Evolutionary conservation across 2,797 vertebrate genomes (phyloP), one percentile per base, ranked within the genome.

Genomic region (Graptemys geographica): DNA sequence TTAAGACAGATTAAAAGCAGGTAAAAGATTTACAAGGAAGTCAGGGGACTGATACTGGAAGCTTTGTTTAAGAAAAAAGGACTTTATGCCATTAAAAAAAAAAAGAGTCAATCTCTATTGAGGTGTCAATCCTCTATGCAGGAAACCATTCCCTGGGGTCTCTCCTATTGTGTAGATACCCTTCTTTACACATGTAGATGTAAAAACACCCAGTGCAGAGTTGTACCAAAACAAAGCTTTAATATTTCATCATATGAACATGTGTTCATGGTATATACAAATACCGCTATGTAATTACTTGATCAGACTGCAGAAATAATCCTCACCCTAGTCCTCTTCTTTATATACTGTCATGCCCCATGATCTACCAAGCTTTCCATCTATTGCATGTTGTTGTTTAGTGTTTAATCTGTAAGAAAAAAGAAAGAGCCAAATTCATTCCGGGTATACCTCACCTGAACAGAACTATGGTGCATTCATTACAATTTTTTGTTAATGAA

Each of bases 1-100:
- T 79, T 51, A 49, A 49, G 16, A 31, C 44, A 91, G 89, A 85
- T 88, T 84, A 93, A 78, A 79, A 85, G 72, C 76, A 92, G 72
- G 52, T 89, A 87, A 41, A 9, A 69, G 21, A 69, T 88, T 92
- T 89, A 52, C 92, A 82, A 84, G 82, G 8, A 13, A 53, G 79
- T 82, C 47, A 33, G 94, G 91, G 12, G 41, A 11, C 7, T 37
- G 52, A 62, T 86, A 74, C 5, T 84, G 56, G 44, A 83, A 81
- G 4, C 41, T 94, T 86, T 15, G 51, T 65, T n/a, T 79, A 1
- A 44, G 56, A 41, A 83, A 90, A 85, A 5, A 15, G 8, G 11
- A 88, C 37, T 47, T 83, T 23, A 7, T 0, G 1, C 1, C 13
- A 1, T n/a, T 16, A n/a, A 28, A 6, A 16, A 33, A 33, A 79